These are phyloP conservation scores for Paramormyrops hopkinsi DNA, from an alignment of 2,797 vertebrate genomes.

Conservation along the genomic window DNA sequence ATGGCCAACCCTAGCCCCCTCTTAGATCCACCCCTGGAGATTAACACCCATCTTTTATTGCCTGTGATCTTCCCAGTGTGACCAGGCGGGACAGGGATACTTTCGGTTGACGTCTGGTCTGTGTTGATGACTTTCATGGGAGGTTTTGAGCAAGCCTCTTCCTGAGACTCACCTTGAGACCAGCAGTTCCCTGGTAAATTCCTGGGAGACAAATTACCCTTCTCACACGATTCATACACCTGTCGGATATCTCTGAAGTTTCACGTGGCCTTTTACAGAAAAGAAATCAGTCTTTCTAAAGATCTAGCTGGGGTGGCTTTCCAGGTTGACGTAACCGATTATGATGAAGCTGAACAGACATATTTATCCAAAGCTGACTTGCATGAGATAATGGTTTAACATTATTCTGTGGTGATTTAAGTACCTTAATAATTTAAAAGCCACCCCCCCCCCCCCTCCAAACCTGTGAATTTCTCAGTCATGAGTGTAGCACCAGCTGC, in stretches of 20 bases:
- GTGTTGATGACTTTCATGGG: not conserved
- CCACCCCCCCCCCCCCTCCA: not conserved
- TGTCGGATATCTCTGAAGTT: not conserved
- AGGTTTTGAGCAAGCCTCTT: not conserved
- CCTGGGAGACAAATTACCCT: not conserved
- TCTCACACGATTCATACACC: slow-evolving; percentile 11
- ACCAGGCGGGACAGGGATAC: not conserved
- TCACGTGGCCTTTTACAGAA: not conserved
- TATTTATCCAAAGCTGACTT: not conserved
- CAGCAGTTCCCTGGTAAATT: not conserved
- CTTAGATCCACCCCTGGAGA: not conserved
- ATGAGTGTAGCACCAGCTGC: not conserved
- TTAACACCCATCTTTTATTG: not conserved
- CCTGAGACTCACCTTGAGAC: not conserved
- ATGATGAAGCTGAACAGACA: not conserved
- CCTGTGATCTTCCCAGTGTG: not conserved
- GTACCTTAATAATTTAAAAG: not conserved
- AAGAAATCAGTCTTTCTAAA: not conserved
- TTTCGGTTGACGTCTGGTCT: not conserved
- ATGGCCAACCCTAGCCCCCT: not conserved
- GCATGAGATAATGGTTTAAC: not conserved
- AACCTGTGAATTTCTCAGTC: not conserved
- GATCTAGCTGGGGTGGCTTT: not conserved
- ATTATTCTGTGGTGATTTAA: not conserved
- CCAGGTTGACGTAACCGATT: not conserved